These are phyloP conservation scores for Pluvialis apricaria DNA, from an alignment of 2,113 vertebrate species.

Conservation along the genomic window DNA sequence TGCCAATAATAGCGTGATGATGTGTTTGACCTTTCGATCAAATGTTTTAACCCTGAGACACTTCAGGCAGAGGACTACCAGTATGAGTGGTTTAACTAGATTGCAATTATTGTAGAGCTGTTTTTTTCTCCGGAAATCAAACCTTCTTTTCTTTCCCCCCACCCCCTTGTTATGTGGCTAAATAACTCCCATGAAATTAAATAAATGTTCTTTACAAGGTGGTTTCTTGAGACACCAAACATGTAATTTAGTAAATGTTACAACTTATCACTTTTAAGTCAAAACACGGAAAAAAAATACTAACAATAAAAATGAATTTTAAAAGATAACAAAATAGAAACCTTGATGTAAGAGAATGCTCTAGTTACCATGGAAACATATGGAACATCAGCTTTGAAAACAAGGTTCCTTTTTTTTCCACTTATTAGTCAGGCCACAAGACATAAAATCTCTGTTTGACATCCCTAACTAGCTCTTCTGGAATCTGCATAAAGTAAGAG, in stretches of 20 bases:
- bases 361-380: slow-evolving; percentile 16
- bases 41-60: neutral
- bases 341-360: neutral
- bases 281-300: neutral
- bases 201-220: neutral
- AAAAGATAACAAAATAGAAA: neutral
- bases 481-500: neutral
- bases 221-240: neutral
- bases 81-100: neutral
- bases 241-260: neutral
- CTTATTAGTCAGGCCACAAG: neutral
- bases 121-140: neutral
- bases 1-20: neutral
- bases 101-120: neutral
- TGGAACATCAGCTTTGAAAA: neutral
- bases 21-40: neutral
- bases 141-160: fast-evolving
- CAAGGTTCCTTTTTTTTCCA: neutral
- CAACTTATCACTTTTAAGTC: neutral
- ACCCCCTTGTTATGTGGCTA: neutral
- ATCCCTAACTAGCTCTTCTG: neutral
- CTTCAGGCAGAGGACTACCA: neutral
- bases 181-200: neutral
- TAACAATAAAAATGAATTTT: neutral
- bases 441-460: neutral